phyloP scores from a whole-genome alignment of 1,140 invertebrate genomes.

The Dreissena rostriformis region DNA sequence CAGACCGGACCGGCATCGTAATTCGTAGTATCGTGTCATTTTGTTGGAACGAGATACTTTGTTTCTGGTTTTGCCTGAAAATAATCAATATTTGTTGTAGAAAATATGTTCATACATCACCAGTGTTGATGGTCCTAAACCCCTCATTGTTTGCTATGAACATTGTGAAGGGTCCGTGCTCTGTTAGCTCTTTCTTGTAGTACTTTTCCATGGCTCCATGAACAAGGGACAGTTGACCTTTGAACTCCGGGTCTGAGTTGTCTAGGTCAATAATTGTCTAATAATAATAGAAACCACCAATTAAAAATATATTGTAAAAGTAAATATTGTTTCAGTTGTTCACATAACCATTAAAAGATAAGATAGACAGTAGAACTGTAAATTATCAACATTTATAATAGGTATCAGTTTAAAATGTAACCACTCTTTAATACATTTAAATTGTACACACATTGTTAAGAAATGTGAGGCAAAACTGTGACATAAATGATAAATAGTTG shows the following conservation, averaged over 20 bases:
- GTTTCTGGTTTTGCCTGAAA: too few relatives aligned
- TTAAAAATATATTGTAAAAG: background rate
- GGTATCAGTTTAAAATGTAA: too few relatives aligned
- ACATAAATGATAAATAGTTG: background rate
- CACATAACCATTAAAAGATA: background rate
- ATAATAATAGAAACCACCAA: constrained; percentile 5
- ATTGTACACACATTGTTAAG: background rate
- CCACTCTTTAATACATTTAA: too few relatives aligned
- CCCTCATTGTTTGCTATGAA: constrained; percentile 69
- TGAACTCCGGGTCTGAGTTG: constrained; percentile 53
- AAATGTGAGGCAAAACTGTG: background rate
- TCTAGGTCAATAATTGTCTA: constrained; percentile 64
- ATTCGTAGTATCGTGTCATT: too few relatives aligned
- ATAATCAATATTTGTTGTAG: too few relatives aligned
- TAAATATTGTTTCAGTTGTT: background rate
- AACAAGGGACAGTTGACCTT: constrained; percentile 57
- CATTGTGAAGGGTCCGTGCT: constrained; percentile 72
- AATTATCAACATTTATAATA: background rate
- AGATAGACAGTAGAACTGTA: background rate
- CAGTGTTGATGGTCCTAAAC: constrained; percentile 53
- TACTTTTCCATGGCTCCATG: constrained; percentile 56
- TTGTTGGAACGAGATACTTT: too few relatives aligned
- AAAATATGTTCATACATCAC: constrained; percentile 30
- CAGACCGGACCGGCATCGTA: too few relatives aligned
- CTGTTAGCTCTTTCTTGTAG: constrained; percentile 58